Percentiles rank a stretch among this genome's conserved stretches.
Conservation (phyloP, 2,113 vertebrate species). For the Daboia siamensis region DNA sequence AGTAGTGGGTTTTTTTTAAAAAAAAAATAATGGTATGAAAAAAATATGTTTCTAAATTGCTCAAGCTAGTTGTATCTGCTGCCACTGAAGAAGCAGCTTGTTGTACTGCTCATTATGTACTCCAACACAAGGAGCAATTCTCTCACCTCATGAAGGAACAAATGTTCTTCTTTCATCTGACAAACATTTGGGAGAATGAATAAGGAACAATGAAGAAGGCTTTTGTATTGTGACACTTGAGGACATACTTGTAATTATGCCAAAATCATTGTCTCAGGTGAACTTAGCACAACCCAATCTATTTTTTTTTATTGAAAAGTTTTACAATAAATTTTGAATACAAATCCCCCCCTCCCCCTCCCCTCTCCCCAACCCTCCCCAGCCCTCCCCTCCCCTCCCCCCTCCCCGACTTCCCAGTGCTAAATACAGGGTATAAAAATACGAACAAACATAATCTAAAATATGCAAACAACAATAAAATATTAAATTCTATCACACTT, state of each 20-base stretch:
- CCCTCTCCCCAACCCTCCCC: no score
- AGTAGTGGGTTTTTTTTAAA: background rate
- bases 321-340: no score
- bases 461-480: no score
- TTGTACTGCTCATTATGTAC: background rate
- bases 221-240: slow-evolving; percentile 1
- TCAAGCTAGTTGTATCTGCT: background rate
- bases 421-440: no score
- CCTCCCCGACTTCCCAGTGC: no score
- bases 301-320: no score
- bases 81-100: background rate
- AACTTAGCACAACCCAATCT: background rate
- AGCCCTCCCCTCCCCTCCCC: no score
- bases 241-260: background rate
- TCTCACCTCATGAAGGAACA: slow-evolving; percentile 6
- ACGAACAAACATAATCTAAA: no score
- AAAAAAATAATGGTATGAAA: background rate
- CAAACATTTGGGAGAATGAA: background rate
- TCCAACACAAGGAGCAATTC: background rate
- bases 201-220: background rate
- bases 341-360: no score
- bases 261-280: background rate
- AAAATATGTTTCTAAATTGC: background rate
- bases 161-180: slow-evolving; percentile 5
- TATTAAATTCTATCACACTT: no score